These are phyloP conservation scores for Stomatorhinus ivindoensis DNA, from an alignment of 2,113 vertebrate genomes.

Conservation along the genomic window DNA sequence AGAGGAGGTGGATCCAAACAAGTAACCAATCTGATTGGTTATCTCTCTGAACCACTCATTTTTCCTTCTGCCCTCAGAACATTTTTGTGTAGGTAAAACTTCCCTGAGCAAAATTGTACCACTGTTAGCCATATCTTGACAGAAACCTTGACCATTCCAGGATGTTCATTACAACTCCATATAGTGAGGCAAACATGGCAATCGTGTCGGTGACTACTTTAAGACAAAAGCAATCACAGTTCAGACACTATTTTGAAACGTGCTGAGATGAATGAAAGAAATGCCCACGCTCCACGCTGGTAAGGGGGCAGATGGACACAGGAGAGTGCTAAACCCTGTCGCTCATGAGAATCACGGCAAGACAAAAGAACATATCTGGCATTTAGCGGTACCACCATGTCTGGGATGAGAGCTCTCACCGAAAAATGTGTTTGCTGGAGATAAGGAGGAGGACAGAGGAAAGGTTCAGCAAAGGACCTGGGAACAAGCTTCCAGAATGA, in stretches of 20 bases:
- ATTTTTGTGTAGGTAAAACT: neutral
- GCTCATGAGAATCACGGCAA: conserved; percentile 23
- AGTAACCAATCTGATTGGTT: neutral
- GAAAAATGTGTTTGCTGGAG: conserved; percentile 32
- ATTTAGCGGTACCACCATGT: conserved; percentile 16
- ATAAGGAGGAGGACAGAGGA: conserved; percentile 36
- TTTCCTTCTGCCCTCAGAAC: neutral
- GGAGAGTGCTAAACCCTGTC: conserved; percentile 10
- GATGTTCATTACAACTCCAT: neutral
- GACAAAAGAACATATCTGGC: conserved; percentile 25
- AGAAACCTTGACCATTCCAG: neutral
- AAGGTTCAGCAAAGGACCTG: neutral
- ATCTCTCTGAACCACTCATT: too few species aligned
- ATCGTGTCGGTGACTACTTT: neutral
- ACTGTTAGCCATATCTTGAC: neutral
- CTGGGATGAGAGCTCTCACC: conserved; percentile 28
- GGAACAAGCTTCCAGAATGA: conserved; percentile 6
- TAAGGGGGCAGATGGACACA: neutral
- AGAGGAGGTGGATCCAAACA: neutral
- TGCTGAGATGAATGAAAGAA: neutral
- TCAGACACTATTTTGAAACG: neutral
- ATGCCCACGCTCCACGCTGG: neutral
- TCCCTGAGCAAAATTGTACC: neutral
- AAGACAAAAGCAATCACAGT: neutral
- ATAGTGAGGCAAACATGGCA: neutral